Conservation (phyloP, 2,113 vertebrate genomes). For the Tyto alba region DNA sequence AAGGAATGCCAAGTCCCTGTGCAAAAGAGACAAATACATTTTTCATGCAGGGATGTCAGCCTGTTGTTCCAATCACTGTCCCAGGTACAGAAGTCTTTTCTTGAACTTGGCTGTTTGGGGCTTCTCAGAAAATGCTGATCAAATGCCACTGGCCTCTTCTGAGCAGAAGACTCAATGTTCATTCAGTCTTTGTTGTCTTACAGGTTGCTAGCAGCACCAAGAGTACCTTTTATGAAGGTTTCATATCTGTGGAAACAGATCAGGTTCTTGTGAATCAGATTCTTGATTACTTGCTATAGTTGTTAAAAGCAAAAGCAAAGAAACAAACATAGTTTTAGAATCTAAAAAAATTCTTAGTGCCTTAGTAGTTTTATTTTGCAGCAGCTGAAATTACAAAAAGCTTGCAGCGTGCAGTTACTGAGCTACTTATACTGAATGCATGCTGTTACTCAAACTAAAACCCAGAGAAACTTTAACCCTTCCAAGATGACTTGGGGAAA, state of each 20-base stretch:
- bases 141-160: neutral
- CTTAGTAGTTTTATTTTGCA: neutral
- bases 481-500: neutral
- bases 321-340: neutral
- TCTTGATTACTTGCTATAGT: neutral
- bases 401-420: neutral
- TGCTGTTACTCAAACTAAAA: neutral
- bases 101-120: neutral
- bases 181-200: neutral
- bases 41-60: neutral
- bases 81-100: neutral
- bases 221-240: neutral
- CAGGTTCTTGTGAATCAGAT: neutral
- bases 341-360: neutral
- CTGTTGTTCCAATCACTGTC: accelerated
- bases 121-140: neutral
- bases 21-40: neutral
- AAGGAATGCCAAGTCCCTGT: neutral
- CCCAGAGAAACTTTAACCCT: neutral
- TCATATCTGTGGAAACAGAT: neutral
- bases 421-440: neutral
- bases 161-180: neutral
- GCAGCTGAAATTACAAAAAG: neutral
- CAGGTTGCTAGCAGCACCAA: neutral
- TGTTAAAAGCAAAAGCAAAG: neutral